Base-by-base conservation (phyloP, 2,888 invertebrate genomes). In the Thymelicus lineola region DNA sequence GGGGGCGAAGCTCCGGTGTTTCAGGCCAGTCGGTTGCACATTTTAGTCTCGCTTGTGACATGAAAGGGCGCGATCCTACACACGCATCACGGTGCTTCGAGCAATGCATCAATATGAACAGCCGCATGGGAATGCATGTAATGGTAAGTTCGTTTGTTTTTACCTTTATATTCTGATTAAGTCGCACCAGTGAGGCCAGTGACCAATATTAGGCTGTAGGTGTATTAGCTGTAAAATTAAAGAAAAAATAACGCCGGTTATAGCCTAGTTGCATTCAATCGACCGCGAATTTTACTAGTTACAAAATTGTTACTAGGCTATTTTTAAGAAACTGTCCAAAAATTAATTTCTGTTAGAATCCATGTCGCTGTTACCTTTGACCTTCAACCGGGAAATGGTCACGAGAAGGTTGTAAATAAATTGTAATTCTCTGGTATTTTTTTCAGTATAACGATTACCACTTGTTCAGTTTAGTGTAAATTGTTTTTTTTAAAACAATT, bases 101-200 rank as follows among this genome's bases (percentile, higher is more conserved):
- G 95, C 94, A 95, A 95, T 95, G 95, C 95, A 95, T 95, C 95
- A 95, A 86, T 94, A 95, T 95, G 95, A 95, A 95, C 95, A 94
- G 91, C 93, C 94, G 90, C 93, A 91, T 94, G 91, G 94, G 90
- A 94, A 92, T 88, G 92, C 91, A 91, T 92, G 92, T 86, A 94
- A 94, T 83, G 94, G 94, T 94, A 75, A 88, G 94, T 91, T 20
- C n/a, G 38, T 48, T 57, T 36, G n/a, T 7, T 9, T 36, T 57
- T 57, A 57, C 36, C 28, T 14, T 55, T 55, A 50, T 12, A 9
- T 53, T 53, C 10, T 12, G 12, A 50, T 48, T 50, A 14, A 17
- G 42, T 10, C 12, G 42, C 42, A 10, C 12, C 10, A 4, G 1
- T 12, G 10, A n/a, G n/a, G n/a, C n/a, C 12, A 12, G 3, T 9